phyloP scores from a whole-genome alignment of 2,888 invertebrate genomes.

The Idaea biselata region DNA sequence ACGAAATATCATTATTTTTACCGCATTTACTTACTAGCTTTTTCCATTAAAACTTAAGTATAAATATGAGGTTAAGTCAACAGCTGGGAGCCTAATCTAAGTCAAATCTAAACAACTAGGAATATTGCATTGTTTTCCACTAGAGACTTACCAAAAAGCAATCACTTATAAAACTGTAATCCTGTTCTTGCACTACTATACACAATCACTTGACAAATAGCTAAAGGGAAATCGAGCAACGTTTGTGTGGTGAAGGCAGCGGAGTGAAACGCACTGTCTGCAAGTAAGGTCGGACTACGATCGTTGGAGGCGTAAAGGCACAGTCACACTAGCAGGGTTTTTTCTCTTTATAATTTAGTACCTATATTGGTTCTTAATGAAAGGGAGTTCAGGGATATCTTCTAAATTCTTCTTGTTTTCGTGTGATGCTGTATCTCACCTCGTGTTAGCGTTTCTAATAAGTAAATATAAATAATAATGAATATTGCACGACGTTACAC shows the following conservation, averaged over 20 bases:
- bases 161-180: background rate
- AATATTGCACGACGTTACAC: too few species aligned
- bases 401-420: too few species aligned
- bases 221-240: slow-evolving; percentile 26
- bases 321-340: background rate
- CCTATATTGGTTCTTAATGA: too few species aligned
- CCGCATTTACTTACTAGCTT: too few species aligned
- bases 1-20: too few species aligned
- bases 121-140: background rate
- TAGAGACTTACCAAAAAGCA: background rate
- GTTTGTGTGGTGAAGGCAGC: slow-evolving; percentile 42
- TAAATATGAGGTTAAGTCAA: background rate
- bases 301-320: background rate
- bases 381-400: too few species aligned
- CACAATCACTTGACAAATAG: slow-evolving; percentile 11
- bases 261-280: slow-evolving; percentile 58
- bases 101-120: background rate
- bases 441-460: too few species aligned
- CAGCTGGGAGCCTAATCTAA: background rate
- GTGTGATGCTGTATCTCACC: too few species aligned
- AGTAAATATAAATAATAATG: too few species aligned
- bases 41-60: too few species aligned
- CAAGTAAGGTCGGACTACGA: slow-evolving; percentile 18
- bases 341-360: background rate
- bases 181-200: background rate